Evolutionary conservation across 2,113 vertebrate genomes (phyloP), one percentile per base, ranked within the genome.

Genomic region (Thinocorus orbignyianus): DNA sequence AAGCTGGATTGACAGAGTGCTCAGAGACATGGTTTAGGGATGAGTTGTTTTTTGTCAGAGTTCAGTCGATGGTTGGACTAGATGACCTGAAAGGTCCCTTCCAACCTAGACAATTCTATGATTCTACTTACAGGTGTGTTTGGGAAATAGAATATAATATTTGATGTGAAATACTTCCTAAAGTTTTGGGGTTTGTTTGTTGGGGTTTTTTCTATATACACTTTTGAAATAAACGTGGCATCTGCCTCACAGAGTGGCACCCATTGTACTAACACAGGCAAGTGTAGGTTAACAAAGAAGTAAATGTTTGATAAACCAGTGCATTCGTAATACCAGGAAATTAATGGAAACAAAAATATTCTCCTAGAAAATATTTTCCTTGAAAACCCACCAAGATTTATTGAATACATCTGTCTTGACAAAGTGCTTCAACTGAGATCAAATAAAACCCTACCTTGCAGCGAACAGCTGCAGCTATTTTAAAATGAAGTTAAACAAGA

Each of bases 401-500:
- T 49, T 37, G 93, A 84, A 57, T 72, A 62, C 35, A 49, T 88
- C 88, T 64, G 73, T n/a, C 91, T 85, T 55, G 74, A 82, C 92
- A 92, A 26, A 91, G 81, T 58, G 14, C 77, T 90, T 95, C 85
- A 58, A 6, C 89, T 6, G 58, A 89, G 81, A 95, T 91, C 95
- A 97, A 88, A 86, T 30, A 62, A 84, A 92, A 17, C 57, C n/a
- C 16, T 66, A 65, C 94, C 78, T 95, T 30, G 55, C 78, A 62
- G 74, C 4, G 46, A 91, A 44, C 78, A 85, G 91, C 93, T 81
- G 74, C 70, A 91, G 91, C 79, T 92, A 73, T 92, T 91, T 95
- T 77, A 74, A 92, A 92, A 72, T 6, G 7, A 73, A 96, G 89
- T 91, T 82, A 92, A 94, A 68, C 61, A 81, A 62, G 81, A 70